Conservation (phyloP, 2,113 vertebrate species). For the Corydoras maculifer region DNA sequence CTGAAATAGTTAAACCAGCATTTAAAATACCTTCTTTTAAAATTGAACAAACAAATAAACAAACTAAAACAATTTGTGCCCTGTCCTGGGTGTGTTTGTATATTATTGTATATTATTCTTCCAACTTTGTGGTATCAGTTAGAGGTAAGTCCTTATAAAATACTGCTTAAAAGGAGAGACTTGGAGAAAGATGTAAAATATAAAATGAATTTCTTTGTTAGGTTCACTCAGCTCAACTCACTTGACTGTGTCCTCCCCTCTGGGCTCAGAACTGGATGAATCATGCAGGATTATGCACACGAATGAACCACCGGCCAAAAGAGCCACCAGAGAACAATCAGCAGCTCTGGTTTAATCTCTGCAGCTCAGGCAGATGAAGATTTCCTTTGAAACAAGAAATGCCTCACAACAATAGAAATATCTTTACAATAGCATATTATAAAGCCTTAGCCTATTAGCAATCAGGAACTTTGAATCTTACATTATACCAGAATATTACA, state of each 20-base stretch:
- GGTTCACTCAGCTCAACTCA: constrained; percentile 49
- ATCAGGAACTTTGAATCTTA: too few relatives aligned
- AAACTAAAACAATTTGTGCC: too few relatives aligned
- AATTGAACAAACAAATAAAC: too few relatives aligned
- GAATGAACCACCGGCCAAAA: constrained; percentile 17
- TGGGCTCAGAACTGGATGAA: constrained; percentile 8
- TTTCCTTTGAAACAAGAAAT: not conserved
- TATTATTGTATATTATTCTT: too few relatives aligned
- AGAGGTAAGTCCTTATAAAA: too few relatives aligned
- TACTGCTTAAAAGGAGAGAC: not conserved
- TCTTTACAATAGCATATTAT: not conserved
- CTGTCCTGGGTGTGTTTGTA: too few relatives aligned
- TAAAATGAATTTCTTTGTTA: constrained; percentile 6
- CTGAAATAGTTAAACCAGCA: too few relatives aligned
- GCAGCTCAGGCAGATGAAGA: constrained; percentile 5
- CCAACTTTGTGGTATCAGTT: too few relatives aligned
- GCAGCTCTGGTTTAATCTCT: constrained; percentile 1
- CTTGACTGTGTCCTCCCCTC: constrained; percentile 17
- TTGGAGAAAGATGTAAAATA: not conserved
- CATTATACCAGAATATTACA: too few relatives aligned
- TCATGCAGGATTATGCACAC: constrained; percentile 22
- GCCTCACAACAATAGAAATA: not conserved
- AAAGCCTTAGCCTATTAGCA: too few relatives aligned
- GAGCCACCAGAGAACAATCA: constrained; percentile 15
- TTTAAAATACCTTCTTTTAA: too few relatives aligned